Base-by-base conservation (phyloP, 2,113 vertebrate species). In the Vulpes ferrilata region DNA sequence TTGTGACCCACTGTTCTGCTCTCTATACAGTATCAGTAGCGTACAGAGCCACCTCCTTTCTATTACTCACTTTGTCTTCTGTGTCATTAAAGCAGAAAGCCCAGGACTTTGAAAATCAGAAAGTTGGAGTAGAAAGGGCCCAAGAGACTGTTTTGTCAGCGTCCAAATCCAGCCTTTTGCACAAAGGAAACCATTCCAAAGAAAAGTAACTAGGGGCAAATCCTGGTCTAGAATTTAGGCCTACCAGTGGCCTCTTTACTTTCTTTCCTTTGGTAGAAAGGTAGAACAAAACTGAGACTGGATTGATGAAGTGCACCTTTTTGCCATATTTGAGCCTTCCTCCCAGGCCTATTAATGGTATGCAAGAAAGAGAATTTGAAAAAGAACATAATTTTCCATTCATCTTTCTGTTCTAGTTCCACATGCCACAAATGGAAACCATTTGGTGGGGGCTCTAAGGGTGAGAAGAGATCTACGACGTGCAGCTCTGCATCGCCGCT, bases 391-490 rank as follows among this genome's bases (percentile, higher is more conserved):
- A 87, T 96, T 97, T 97, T 93, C 85, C 97, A 97, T 96, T 96
- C 95, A 96, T 96, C 85, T 96, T 90, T 93, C 92, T 15, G 30
- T 71, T 96, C 82, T 82, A 86, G 53, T 91, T 94, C 88, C 96
- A 97, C 96, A 95, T 43, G 78, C 78, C 13, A 8, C 90, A 95
- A 69, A 94, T 74, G 81, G 90, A 97, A 92, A 98, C 90, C 98
- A 98, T 98, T 98, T 98, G 98, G 98, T 96, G 97, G 80, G 90
- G 73, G 67, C 80, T 38, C 57, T 11, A 71, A 92, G 76, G 90
- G 89, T 93, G 97, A 97, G 89, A 91, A 95, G 96, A 96, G 95
- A 98, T 16, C 92, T 92, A 94, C 51, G 35, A 90, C 59, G 88
- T 57, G 95, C 90, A 55, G 98, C 95, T 97, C 98, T 89, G 98